These are phyloP conservation scores for Caenorhabditis wallacei DNA, from an alignment of 2,888 invertebrate species.

Conservation along the genomic window DNA sequence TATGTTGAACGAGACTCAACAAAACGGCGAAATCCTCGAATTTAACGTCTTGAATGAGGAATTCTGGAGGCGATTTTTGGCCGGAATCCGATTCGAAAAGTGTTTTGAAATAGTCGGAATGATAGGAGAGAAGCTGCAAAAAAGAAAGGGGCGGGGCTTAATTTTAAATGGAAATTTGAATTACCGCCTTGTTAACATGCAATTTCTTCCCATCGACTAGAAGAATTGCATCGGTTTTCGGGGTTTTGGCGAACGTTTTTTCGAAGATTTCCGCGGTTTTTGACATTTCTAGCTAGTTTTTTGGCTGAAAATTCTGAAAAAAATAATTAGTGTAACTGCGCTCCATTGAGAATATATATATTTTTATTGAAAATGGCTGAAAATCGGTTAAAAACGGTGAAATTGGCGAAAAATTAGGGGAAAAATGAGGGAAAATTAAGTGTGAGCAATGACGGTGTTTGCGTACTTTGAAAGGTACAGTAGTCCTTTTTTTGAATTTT, in stretches of 20 bases:
- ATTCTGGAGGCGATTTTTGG: not conserved
- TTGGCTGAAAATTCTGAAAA: not conserved
- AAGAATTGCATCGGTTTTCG: not conserved
- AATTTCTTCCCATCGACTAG: too few species aligned
- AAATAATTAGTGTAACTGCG: too few species aligned
- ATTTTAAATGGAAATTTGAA: not conserved
- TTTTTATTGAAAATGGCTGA: too few species aligned
- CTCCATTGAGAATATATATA: too few species aligned
- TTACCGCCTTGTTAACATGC: constrained; percentile 9
- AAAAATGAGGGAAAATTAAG: too few species aligned
- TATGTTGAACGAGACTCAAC: not conserved
- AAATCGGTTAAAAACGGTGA: too few species aligned
- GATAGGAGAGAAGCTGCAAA: constrained; percentile 12
- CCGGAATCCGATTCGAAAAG: not conserved
- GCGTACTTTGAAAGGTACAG: too few species aligned
- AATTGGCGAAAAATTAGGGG: too few species aligned
- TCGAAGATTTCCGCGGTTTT: not conserved
- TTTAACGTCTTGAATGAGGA: not conserved
- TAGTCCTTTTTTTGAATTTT: too few species aligned
- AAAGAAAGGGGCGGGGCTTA: not conserved
- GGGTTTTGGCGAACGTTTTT: not conserved
- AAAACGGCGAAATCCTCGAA: not conserved
- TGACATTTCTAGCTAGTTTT: not conserved
- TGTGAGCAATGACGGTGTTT: too few species aligned
- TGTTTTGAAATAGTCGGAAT: constrained; percentile 7